A percentile compares a stretch with the other conserved stretches of the same genome.
phyloP scores from a whole-genome alignment of 2,888 invertebrate genomes.

The Orthonevra nobilis region DNA sequence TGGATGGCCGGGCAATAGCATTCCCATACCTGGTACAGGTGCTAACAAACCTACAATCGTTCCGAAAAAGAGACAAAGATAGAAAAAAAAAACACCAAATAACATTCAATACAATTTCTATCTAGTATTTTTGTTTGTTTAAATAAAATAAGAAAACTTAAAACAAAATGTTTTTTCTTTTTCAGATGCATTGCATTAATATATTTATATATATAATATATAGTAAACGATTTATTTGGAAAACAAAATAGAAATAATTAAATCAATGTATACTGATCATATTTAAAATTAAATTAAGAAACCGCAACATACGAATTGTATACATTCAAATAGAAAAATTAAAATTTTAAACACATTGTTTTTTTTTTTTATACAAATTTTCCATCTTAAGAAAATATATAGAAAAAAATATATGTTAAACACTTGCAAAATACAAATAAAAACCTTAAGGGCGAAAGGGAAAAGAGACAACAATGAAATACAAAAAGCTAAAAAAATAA shows the following conservation, averaged over 20 bases:
- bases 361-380: slow-evolving; percentile 9
- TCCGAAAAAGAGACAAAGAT: slow-evolving; percentile 54
- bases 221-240: slow-evolving; percentile 64
- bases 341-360: slow-evolving; percentile 14
- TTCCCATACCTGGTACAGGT: slow-evolving; percentile 77
- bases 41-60: slow-evolving; percentile 75
- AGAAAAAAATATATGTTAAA: slow-evolving; percentile 6
- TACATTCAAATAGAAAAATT: slow-evolving; percentile 34
- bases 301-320: slow-evolving; percentile 63
- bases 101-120: no score
- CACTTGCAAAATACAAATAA: slow-evolving; percentile 43
- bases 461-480: slow-evolving; percentile 43
- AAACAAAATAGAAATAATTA: slow-evolving; percentile 34
- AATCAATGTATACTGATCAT: slow-evolving; percentile 63
- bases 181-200: slow-evolving; percentile 71
- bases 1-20: slow-evolving; percentile 80
- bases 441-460: slow-evolving; percentile 3
- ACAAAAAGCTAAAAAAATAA: slow-evolving; percentile 45
- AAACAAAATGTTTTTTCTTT: slow-evolving; percentile 67
- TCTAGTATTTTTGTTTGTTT: no score
- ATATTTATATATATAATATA: slow-evolving; percentile 61
- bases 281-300: slow-evolving; percentile 67
- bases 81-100: slow-evolving; percentile 52
- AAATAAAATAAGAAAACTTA: slow-evolving; percentile 63
- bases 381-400: background rate